Evolutionary conservation across 2,113 vertebrate species (phyloP).

Genomic region (Eclectus roratus): DNA sequence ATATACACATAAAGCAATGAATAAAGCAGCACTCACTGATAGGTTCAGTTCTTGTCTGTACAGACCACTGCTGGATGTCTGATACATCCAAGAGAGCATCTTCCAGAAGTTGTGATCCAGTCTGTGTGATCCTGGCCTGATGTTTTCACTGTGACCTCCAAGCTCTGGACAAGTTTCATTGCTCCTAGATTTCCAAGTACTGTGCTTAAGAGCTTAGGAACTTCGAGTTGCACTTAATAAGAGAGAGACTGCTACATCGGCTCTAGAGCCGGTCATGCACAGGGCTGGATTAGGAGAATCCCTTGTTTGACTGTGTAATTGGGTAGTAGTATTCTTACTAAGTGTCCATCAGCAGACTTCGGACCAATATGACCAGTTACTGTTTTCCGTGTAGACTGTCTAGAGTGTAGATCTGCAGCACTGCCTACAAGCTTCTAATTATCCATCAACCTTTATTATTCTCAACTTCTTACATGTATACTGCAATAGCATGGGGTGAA

Average conservation of each 20-base stretch:
- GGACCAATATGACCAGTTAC: not conserved
- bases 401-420: not conserved
- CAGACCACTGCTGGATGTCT: not conserved
- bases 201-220: not conserved
- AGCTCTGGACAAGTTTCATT: not conserved
- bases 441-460: not conserved
- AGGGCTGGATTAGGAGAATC: not conserved
- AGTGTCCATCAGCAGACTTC: not conserved
- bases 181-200: not conserved
- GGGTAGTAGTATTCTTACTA: not conserved
- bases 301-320: not conserved
- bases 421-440: not conserved
- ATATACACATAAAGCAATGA: not conserved
- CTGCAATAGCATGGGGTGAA: not conserved
- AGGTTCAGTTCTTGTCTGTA: not conserved
- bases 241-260: not conserved
- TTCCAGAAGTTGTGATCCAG: not conserved
- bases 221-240: not conserved
- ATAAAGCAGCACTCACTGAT: not conserved
- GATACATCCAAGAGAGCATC: not conserved
- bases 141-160: not conserved
- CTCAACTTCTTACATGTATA: not conserved
- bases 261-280: not conserved
- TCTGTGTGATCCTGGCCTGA: not conserved
- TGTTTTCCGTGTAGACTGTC: not conserved